Evolutionary conservation across 2,113 vertebrate genomes (phyloP), one percentile per base, ranked within the genome.

Genomic region (Erythrolamprus reginae): DNA sequence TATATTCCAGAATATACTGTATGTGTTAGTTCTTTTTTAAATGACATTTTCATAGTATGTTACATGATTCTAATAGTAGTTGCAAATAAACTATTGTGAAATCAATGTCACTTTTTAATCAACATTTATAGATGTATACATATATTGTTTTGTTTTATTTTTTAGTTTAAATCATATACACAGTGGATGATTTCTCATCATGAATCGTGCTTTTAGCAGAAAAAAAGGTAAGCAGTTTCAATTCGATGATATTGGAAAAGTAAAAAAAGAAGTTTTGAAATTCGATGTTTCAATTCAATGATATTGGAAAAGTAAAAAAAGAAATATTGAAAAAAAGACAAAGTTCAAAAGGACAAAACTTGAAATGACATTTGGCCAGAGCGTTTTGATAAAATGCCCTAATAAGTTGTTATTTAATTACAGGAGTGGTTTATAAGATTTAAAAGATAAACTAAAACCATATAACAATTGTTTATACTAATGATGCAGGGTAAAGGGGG

Each of bases 141-240:
- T 21, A 38, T 77, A 56, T 33, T 65, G 53, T 87, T 42, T 42
- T 55, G 23, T 10, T 86, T 52, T 86, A 13, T 92, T 93, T 92
- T 84, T 7, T 91, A 96, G 96, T 92, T 19, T 88, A 90, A 84
- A 90, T 48, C 82, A 87, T 88, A 85, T 89, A 51, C 88, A 88
- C 91, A 65, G 9, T 91, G 91, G n/a, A 42, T 52, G 53, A 47
- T 87, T 90, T 58, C 12, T 91, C 98, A 98, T 96, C 96, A 99
- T 99, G 98, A 99, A 98, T 93, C 98, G 98, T 90, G 98, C 98
- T 94, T 99, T 99, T 96, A 98, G 98, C 97, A 97, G 98, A 94
- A 99, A 99, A 96, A 99, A 98, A 98, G 98, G 98, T 99, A 95
- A 96, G 95, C 53, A 10, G 47, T 82, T 88, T 77, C n/a, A 42